Evolutionary conservation across 2,888 invertebrate genomes (phyloP), one percentile per base, ranked within the genome.

Genomic region (Taenaris catops): DNA sequence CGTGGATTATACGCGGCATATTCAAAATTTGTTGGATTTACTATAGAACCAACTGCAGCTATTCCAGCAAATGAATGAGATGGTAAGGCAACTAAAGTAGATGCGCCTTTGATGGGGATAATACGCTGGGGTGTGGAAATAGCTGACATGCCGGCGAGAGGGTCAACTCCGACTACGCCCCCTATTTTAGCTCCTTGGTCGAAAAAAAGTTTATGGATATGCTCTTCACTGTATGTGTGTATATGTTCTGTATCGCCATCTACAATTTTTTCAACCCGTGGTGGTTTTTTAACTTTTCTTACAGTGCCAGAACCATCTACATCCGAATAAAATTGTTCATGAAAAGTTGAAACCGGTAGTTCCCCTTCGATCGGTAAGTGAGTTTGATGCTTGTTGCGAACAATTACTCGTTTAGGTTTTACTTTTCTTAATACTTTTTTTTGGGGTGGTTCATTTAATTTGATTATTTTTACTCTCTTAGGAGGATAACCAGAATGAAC

Each of bases 181-280:
- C 60, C 50, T 1, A 61, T 35, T 35, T 72, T 73, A 1, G 66
- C 48, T 11, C 57, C 64, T 8, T 78, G 70, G 41, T 75, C 71
- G 41, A 63, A 84, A 1, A 83, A 58, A 35, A 86, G 53, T 49
- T 87, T 87, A 44, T 87, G 87, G 34, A 87, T 74, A 29, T 87
- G 87, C 48, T 87, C 87, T 50, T 87, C 87, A 43, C 78, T 87
- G 42, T 84, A 87, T 0, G 86, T 86, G 48, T 87, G 87, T 44
- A 87, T 83, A 42, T 87, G 87, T 60, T 87, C 87, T 44, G 80
- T 84, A 53, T 87, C 76, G 38, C 87, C 87, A 39, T 87, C 87
- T 44, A 87, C 68, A 46, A 84, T 86, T 67, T 87, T 87, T 62
- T 87, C 87, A 25, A 87, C 71, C 49, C 87, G 68, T 54, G 75